Percentiles rank a stretch among this genome's conserved stretches.
These are phyloP conservation scores for Myiozetetes cayanensis DNA, from an alignment of 2,113 vertebrate species.

Conservation along the genomic window DNA sequence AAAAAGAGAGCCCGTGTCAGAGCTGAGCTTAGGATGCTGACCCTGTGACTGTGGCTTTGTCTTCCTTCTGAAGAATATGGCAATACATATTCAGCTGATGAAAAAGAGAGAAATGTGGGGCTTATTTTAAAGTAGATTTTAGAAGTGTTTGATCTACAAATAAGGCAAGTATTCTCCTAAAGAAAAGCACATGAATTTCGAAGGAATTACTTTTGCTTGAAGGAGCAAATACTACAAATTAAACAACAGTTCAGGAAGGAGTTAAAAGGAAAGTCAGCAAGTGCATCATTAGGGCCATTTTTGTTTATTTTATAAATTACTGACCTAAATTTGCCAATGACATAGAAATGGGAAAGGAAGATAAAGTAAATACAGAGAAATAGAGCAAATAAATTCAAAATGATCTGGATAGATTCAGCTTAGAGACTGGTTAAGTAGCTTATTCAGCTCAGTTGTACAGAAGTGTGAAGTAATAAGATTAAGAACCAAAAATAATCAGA, in stretches of 20 bases:
- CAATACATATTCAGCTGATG: not conserved
- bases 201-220: not conserved
- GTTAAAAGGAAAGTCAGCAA: not conserved
- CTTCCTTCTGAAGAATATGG: not conserved
- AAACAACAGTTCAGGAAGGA: not conserved
- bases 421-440: constrained; percentile 71
- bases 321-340: constrained; percentile 54
- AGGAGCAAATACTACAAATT: not conserved
- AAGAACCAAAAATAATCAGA: constrained; percentile 68
- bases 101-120: not conserved
- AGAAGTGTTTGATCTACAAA: not conserved
- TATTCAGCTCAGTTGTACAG: constrained; percentile 74
- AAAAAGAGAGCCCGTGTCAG: not conserved
- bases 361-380: constrained; percentile 57
- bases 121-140: not conserved
- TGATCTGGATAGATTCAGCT: constrained; percentile 63
- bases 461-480: constrained; percentile 78
- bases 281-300: not conserved
- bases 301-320: constrained; percentile 46
- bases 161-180: not conserved
- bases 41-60: not conserved
- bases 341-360: not conserved
- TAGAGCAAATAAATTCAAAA: constrained; percentile 68
- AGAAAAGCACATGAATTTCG: not conserved
- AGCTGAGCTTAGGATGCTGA: not conserved